Conservation (phyloP, 2,797 vertebrate species). For the Poeciliopsis presidionis region DNA sequence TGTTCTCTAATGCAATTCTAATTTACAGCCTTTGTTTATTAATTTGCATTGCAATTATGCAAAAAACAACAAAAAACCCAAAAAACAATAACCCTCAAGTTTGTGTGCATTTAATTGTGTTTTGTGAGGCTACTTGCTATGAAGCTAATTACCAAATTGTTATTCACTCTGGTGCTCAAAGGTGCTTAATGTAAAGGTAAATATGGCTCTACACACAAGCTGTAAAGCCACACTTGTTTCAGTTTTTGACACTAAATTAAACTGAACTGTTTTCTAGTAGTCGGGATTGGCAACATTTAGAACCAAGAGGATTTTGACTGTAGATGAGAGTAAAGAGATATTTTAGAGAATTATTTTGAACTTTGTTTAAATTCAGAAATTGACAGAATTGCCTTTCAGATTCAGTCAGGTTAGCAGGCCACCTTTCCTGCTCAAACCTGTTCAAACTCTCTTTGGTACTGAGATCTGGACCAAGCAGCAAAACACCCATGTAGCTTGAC, state of each 20-base stretch:
- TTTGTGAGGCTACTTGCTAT: background rate
- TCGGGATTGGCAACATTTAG: background rate
- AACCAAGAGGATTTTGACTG: background rate
- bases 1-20: constrained; percentile 1
- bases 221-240: background rate
- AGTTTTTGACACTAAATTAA: background rate
- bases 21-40: constrained; percentile 5
- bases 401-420: background rate
- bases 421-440: background rate
- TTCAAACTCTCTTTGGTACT: background rate
- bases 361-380: background rate
- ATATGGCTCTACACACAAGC: background rate
- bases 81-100: background rate
- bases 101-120: background rate
- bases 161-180: background rate
- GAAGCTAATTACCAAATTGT: background rate
- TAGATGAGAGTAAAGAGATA: background rate
- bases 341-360: background rate
- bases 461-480: background rate
- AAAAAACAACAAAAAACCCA: background rate
- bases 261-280: background rate
- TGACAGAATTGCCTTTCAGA: background rate
- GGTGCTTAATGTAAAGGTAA: background rate
- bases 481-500: background rate
- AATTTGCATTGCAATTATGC: background rate